These are phyloP conservation scores for Conus betulinus DNA, from an alignment of 1,140 invertebrate species.

Conservation along the genomic window DNA sequence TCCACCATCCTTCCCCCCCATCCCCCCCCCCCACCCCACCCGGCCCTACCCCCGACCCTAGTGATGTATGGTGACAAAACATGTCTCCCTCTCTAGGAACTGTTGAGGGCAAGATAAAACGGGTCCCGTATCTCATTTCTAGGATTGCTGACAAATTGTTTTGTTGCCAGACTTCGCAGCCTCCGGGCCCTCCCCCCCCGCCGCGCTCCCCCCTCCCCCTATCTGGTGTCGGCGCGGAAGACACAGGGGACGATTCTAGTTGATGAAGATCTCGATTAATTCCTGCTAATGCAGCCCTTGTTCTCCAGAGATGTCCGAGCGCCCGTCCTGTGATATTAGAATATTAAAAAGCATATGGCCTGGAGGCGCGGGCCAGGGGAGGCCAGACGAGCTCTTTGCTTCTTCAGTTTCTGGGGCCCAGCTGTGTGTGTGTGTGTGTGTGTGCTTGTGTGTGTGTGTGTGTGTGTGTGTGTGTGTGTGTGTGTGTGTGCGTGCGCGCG, in stretches of 20 bases:
- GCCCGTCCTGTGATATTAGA: conserved; percentile 25
- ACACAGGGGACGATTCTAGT: conserved; percentile 30
- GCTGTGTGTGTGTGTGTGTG: background rate
- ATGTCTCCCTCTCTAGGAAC: background rate
- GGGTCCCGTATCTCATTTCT: background rate
- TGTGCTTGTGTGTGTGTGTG: background rate
- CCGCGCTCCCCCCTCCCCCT: background rate
- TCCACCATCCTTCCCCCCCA: background rate
- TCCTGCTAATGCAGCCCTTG: conserved; percentile 31
- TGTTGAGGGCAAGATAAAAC: background rate
- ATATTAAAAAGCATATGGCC: conserved; percentile 39
- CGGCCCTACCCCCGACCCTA: background rate
- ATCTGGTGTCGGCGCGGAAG: conserved; percentile 17
- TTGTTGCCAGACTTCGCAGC: conserved; percentile 4
- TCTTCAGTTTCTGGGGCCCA: background rate
- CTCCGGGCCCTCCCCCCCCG: background rate
- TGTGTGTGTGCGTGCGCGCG: background rate
- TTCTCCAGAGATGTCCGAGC: conserved; percentile 8
- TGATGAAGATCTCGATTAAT: conserved; percentile 43
- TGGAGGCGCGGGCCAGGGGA: background rate
- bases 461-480: conserved; percentile 15
- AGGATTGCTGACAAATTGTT: conserved; percentile 28
- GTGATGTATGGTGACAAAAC: conserved; percentile 2
- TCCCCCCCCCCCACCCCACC: background rate
- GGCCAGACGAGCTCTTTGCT: background rate